A percentile compares a stretch with the other conserved stretches of the same genome.
These are phyloP conservation scores for Hyles vespertilio DNA, from an alignment of 1,140 invertebrate species.

Conservation along the genomic window DNA sequence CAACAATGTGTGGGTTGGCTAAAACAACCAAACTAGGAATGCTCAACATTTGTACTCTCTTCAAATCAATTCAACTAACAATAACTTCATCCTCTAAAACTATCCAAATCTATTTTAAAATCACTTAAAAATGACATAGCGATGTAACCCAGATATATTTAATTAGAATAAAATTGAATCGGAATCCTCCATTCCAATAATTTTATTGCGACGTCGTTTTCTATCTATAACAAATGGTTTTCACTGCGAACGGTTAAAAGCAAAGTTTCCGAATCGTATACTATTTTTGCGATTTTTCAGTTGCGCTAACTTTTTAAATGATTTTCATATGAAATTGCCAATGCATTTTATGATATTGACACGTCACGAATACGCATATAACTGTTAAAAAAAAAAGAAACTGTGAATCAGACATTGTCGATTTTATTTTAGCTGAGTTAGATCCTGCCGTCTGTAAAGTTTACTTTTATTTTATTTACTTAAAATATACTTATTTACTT, in stretches of 20 bases:
- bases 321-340: constrained; percentile 9
- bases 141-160: constrained; percentile 15
- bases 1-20: too few species aligned
- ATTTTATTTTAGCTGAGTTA: too few species aligned
- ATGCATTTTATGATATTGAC: not conserved
- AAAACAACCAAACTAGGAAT: too few species aligned
- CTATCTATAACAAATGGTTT: constrained; percentile 49
- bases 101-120: too few species aligned
- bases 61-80: too few species aligned
- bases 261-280: constrained; percentile 54
- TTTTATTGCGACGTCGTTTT: constrained; percentile 47
- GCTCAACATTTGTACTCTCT: too few species aligned
- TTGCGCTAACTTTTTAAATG: constrained; percentile 36
- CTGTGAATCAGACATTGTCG: too few species aligned
- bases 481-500: too few species aligned
- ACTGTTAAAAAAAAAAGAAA: too few species aligned
- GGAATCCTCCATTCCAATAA: constrained; percentile 52
- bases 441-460: too few species aligned
- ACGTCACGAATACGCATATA: not conserved
- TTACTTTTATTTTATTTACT: too few species aligned
- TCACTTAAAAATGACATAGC: constrained; percentile 21
- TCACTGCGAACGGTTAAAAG: constrained; percentile 45
- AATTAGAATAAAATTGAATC: constrained; percentile 45
- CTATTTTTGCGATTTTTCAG: constrained; percentile 43
- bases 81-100: too few species aligned